These are phyloP conservation scores for Vombatus ursinus DNA, from an alignment of 2,113 vertebrate genomes.

Conservation along the genomic window DNA sequence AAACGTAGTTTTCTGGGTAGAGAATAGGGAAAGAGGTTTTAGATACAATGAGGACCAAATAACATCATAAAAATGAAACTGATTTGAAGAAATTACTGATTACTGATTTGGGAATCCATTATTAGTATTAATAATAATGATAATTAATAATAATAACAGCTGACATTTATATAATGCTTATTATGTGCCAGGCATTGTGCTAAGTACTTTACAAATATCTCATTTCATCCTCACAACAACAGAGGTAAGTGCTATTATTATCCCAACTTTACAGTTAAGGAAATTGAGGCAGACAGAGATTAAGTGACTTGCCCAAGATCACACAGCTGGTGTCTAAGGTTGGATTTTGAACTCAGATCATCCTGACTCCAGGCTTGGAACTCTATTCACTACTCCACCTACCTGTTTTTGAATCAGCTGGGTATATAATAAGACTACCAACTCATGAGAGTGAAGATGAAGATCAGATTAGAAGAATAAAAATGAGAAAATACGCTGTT, in stretches of 20 bases:
- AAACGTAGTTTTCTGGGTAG: not conserved
- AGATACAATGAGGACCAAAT: not conserved
- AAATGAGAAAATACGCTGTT: too few relatives aligned
- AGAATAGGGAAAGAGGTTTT: not conserved
- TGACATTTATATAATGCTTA: not conserved
- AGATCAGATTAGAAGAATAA: too few relatives aligned
- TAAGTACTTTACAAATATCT: not conserved
- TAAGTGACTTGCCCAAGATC: too few relatives aligned
- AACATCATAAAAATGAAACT: not conserved
- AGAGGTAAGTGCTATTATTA: not conserved
- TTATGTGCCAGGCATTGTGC: not conserved
- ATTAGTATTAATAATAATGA: not conserved
- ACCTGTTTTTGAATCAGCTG: too few relatives aligned
- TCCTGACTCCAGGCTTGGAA: too few relatives aligned
- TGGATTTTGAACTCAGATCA: too few relatives aligned
- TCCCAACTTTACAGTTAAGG: not conserved
- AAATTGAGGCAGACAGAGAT: not conserved
- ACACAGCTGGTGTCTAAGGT: too few relatives aligned
- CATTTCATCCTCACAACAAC: not conserved
- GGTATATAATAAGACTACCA: too few relatives aligned
- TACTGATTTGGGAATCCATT: not conserved
- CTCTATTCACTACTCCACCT: too few relatives aligned
- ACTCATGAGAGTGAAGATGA: too few relatives aligned
- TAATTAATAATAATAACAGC: not conserved
- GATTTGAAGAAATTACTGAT: not conserved